Base-by-base conservation (phyloP, 2,888 invertebrate genomes). In the Harpagoxenus sublaevis region DNA sequence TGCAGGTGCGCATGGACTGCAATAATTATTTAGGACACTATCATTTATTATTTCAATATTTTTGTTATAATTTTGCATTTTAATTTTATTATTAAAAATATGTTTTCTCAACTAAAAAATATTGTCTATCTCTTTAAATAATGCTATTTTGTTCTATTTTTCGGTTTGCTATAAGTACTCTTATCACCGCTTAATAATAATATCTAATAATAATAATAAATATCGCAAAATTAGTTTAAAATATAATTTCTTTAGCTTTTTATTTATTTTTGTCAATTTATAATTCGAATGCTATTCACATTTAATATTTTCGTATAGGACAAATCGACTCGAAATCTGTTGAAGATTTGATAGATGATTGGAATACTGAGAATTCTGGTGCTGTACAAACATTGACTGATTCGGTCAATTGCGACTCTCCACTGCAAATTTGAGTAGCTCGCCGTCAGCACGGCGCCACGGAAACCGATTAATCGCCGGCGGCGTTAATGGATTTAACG, bases 401-500 rank as follows among this genome's bases (percentile, higher is more conserved):
- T 39, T 73, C 23, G 28, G 39, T 81, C 48, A 60, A 48, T 62
- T 48, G 23, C 48, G 31, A 78, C 48, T 39, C 39, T 53, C 10
- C 57, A 48, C 5, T 71, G 35, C 60, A 81, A 71, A 71, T 71
- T 71, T 71, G 48, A 42, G 31, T 28, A 60, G 79, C 23, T 48
- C 23, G 71, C 55, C 84, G 84, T 65, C 84, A 68, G 23, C 45
- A n/a, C 23, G 84, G 84, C 84, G 74, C 65, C 84, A 51, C 57
- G 65, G 57, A 51, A 84, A 83, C 73, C 84, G 73, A 84, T 84
- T 84, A 84, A 83, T 60, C 45, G 84, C 51, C 48, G 9, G 48
- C 57, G 31, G 66, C 55, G 84, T 84, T 84, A 84, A 84, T 84
- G 84, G 84, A 84, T 84, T 84, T 84, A 84, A 55, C 66, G 74